These are phyloP conservation scores for Leguminivora glycinivorella DNA, from an alignment of 1,140 invertebrate species.

Conservation along the genomic window DNA sequence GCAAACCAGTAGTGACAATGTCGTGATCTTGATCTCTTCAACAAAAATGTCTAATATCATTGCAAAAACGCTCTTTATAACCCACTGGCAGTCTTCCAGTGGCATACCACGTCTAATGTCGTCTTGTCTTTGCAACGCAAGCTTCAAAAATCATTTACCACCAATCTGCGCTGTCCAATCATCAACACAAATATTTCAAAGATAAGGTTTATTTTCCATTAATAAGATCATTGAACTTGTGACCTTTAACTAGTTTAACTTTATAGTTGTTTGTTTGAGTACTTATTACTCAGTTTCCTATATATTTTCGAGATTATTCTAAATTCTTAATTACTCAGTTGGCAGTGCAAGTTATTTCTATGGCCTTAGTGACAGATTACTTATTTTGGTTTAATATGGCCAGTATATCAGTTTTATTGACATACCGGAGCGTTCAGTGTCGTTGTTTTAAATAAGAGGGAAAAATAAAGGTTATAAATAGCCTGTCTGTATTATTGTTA, in stretches of 20 bases:
- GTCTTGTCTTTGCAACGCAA: constrained; percentile 14
- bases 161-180: neutral
- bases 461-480: neutral
- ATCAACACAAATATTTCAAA: neutral
- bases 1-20: constrained; percentile 8
- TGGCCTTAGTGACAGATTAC: constrained; percentile 2
- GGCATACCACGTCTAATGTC: constrained; percentile 25
- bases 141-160: neutral
- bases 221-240: neutral
- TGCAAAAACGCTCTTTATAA: constrained; percentile 27
- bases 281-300: neutral
- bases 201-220: neutral
- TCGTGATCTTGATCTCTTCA: constrained; percentile 3
- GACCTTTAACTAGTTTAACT: constrained; percentile 1
- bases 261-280: constrained; percentile 26
- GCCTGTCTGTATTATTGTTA: neutral
- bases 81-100: constrained; percentile 10
- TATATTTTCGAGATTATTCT: constrained; percentile 10
- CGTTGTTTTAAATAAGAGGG: constrained; percentile 4
- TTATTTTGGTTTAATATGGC: constrained; percentile 13
- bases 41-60: constrained; percentile 14
- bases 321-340: constrained; percentile 6
- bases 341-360: constrained; percentile 12
- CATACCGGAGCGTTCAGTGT: constrained; percentile 5
- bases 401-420: neutral